phyloP scores from a whole-genome alignment of 2,888 invertebrate species.

The Ophonus ardosiacus region DNA sequence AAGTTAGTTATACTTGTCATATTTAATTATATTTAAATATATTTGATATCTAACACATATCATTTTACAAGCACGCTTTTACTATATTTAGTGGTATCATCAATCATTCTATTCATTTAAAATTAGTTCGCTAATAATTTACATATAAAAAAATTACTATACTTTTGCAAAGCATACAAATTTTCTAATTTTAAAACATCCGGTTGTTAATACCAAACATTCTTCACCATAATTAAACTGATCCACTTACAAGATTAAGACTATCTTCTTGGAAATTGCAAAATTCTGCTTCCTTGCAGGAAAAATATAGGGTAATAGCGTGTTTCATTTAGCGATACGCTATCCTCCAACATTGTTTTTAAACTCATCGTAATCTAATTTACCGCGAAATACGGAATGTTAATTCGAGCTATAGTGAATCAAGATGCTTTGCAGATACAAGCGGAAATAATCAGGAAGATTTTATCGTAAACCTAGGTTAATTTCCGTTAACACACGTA shows the following conservation, averaged over 20 bases:
- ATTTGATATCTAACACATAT: neutral
- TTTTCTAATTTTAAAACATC: neutral
- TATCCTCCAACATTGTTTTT: slow-evolving; percentile 22
- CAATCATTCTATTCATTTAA: neutral
- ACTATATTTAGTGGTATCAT: neutral
- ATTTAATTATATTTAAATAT: neutral
- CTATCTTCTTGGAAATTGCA: slow-evolving; percentile 21
- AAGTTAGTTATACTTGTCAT: neutral
- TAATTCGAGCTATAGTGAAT: slow-evolving; percentile 36
- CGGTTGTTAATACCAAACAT: neutral
- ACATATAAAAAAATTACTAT: neutral
- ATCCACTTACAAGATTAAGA: neutral
- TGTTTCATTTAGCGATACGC: slow-evolving; percentile 15
- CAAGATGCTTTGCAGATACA: slow-evolving; percentile 18
- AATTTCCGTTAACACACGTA: slow-evolving; percentile 50
- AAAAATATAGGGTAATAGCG: neutral
- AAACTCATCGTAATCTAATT: slow-evolving; percentile 25
- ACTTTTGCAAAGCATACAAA: neutral
- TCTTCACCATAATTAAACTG: neutral
- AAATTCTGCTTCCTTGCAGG: slow-evolving; percentile 12
- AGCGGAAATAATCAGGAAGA: slow-evolving; percentile 57
- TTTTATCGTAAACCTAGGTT: slow-evolving; percentile 39
- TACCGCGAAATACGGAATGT: slow-evolving; percentile 15
- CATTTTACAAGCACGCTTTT: neutral
- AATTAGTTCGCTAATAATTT: neutral